These are phyloP conservation scores for Dicyrtomina minuta DNA, from an alignment of 2,888 invertebrate species.

Conservation along the genomic window DNA sequence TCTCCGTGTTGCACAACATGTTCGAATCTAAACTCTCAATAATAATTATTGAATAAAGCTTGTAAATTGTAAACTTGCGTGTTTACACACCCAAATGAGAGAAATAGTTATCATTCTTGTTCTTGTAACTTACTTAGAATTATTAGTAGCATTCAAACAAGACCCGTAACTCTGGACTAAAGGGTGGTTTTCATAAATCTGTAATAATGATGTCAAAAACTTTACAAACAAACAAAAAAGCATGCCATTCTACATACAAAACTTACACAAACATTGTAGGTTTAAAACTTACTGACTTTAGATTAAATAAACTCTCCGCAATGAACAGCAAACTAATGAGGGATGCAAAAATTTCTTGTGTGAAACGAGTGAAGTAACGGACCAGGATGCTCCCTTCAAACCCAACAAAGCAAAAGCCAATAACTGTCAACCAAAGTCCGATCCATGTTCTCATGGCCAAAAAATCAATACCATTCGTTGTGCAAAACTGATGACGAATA, in stretches of 20 bases:
- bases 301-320: slow-evolving; percentile 80
- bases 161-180: not conserved
- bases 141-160: not conserved
- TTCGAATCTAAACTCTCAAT: not conserved
- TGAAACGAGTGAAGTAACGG: slow-evolving; percentile 87
- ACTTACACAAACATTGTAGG: no score
- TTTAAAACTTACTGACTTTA: slow-evolving; percentile 56
- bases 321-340: slow-evolving; percentile 95
- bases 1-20: no score
- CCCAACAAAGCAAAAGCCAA: slow-evolving; percentile 77
- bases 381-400: slow-evolving; percentile 92
- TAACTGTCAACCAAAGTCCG: slow-evolving; percentile 88
- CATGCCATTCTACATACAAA: no score
- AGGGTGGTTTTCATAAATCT: slow-evolving; percentile 26
- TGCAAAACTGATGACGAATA: slow-evolving; percentile 68
- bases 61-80: no score
- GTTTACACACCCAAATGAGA: no score
- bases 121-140: not conserved
- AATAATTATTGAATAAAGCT: no score
- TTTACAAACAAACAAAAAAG: no score
- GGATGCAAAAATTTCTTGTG: slow-evolving; percentile 96
- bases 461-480: slow-evolving; percentile 74
- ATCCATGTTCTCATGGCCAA: slow-evolving; percentile 85
- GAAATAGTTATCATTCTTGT: slow-evolving; percentile 14
- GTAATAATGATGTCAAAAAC: no score